Evolutionary conservation across 2,888 invertebrate species (phyloP), one percentile per base, ranked within the genome.

Genomic region (Luperina nickerlii): DNA sequence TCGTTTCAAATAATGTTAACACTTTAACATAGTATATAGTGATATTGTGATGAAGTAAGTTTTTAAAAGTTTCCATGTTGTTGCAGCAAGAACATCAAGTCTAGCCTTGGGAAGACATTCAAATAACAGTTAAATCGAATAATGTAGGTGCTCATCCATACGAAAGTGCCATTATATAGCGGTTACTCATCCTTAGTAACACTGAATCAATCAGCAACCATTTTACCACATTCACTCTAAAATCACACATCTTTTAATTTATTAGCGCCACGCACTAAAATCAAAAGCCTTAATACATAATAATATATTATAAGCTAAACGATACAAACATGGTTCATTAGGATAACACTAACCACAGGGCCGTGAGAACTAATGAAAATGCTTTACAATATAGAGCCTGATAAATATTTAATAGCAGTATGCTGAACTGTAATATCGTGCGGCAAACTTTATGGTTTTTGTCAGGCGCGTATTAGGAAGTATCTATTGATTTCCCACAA

Each of bases 321-420:
- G 51, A 42, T 60, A 71, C 54, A 57, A 65, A 74, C 54, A 63
- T 32, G n/a, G 27, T 68, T 67, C 65, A 79, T 85, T 76, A 82
- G 32, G 57, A 63, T 70, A 70, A 45, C 42, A 74, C 42, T 54
- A 78, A 74, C 76, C 62, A 71, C 62, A 18, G 3, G 11, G n/a
- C 42, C 24, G 20, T 18, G 60, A 38, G 65, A 81, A 57, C 76
- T n/a, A 73, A 66, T 76, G 76, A 77, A 86, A 86, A 74, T 68
- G 42, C 57, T 71, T 75, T 63, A 71, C 70, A 79, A 67, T 74
- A 74, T 13, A 66, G 65, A 32, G 54, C 60, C 48, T 79, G 78
- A 79, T 85, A 81, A 83, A 88, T 88, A 85, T 78, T 87, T 80
- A 78, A 87, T 87, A 79, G 62, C 15, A 68, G 66, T 60, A 32